A percentile compares a stretch with the other conserved stretches of the same genome.
phyloP scores from a whole-genome alignment of 1,140 invertebrate genomes.

The Ceratina australensis region DNA sequence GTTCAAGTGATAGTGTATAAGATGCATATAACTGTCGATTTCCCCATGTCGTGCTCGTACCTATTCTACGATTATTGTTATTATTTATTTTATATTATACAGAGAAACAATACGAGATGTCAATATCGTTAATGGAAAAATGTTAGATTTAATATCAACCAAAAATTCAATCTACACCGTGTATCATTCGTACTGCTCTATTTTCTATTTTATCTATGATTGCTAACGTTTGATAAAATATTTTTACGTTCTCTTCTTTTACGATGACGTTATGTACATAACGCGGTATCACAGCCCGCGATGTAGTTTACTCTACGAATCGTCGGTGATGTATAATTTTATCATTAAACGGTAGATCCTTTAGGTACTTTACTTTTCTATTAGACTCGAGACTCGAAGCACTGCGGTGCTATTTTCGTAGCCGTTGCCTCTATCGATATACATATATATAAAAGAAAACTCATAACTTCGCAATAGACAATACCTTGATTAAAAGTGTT shows the following conservation, averaged over 20 bases:
- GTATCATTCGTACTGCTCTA: constrained; percentile 10
- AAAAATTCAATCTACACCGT: constrained; percentile 19
- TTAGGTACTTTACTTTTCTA: constrained; percentile 37
- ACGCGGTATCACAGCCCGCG: constrained; percentile 13
- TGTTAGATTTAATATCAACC: constrained; percentile 41
- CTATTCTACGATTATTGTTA: constrained; percentile 38
- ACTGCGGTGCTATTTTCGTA: constrained; percentile 39
- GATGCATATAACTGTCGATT: neutral
- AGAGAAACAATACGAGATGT: constrained; percentile 32
- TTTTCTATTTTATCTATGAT: constrained; percentile 12
- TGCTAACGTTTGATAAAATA: constrained; percentile 18
- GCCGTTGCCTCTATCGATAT: constrained; percentile 48
- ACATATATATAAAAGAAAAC: constrained; percentile 24
- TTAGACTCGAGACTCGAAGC: constrained; percentile 20
- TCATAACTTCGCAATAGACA: constrained; percentile 74
- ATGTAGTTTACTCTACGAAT: constrained; percentile 26
- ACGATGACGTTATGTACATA: constrained; percentile 26
- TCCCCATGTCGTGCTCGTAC: constrained; percentile 8
- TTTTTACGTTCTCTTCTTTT: neutral
- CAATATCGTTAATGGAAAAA: constrained; percentile 48
- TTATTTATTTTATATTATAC: constrained; percentile 48
- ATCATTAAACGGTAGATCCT: constrained; percentile 17
- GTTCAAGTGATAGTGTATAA: neutral
- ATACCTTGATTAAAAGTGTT: constrained; percentile 67
- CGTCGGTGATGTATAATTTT: constrained; percentile 26